phyloP scores from a whole-genome alignment of 2,113 vertebrate species.

The Eira barbara region DNA sequence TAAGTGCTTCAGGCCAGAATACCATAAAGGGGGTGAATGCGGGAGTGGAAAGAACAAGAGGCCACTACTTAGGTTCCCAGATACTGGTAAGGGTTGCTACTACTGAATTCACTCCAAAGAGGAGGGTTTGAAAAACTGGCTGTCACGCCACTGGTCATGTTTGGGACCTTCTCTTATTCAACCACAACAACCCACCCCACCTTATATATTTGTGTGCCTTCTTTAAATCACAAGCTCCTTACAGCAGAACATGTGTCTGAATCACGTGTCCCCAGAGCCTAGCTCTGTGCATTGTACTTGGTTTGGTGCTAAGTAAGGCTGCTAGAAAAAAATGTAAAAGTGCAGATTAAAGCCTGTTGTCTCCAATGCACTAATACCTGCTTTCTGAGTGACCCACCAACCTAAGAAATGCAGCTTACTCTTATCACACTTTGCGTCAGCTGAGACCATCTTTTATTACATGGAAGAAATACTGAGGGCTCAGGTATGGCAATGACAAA shows the following conservation, averaged over 20 bases:
- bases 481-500: not conserved
- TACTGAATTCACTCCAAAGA: not conserved
- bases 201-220: not conserved
- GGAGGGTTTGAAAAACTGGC: not conserved
- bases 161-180: not conserved
- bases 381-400: not conserved
- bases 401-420: not conserved
- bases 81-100: rapidly evolving
- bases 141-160: not conserved
- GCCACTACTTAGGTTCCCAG: not conserved
- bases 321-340: not conserved
- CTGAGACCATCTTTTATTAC: not conserved
- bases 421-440: not conserved
- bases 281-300: not conserved
- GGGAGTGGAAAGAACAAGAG: not conserved
- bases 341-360: not conserved
- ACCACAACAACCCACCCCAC: not conserved
- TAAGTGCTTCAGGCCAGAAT: not conserved
- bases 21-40: not conserved
- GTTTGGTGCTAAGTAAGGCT: not conserved
- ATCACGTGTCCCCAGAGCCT: not conserved
- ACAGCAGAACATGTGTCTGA: not conserved
- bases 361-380: not conserved
- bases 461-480: not conserved
- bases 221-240: not conserved